Percentiles rank a stretch among this genome's conserved stretches.
phyloP scores from a whole-genome alignment of 2,797 vertebrate genomes.

The Eulemur coronatus region DNA sequence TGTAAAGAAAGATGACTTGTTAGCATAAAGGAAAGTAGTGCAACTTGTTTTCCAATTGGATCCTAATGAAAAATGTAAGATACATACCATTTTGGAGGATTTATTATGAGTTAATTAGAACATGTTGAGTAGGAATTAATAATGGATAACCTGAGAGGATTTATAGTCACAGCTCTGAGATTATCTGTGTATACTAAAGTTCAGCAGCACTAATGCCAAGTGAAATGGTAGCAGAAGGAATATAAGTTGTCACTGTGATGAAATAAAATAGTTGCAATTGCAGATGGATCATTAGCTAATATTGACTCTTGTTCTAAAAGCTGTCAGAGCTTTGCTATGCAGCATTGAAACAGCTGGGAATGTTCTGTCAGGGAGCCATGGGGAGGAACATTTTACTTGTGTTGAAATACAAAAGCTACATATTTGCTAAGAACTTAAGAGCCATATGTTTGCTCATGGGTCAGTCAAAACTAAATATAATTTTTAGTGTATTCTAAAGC shows the following conservation, averaged over 20 bases:
- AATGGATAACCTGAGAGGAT: neutral
- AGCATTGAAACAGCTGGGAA: slow-evolving; percentile 43
- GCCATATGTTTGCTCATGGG: neutral
- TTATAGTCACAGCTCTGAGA: neutral
- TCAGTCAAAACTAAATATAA: neutral
- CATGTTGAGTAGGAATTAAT: neutral
- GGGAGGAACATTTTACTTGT: neutral
- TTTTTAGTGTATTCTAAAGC: neutral
- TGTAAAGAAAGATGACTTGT: neutral
- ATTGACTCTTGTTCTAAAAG: slow-evolving; percentile 64
- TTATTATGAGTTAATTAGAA: slow-evolving; percentile 42
- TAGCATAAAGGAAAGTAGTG: neutral
- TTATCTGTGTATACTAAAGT: neutral
- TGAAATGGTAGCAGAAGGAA: slow-evolving; percentile 21
- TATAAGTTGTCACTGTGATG: slow-evolving; percentile 32
- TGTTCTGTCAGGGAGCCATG: neutral
- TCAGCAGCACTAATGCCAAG: neutral
- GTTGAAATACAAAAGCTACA: slow-evolving; percentile 47
- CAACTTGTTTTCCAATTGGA: neutral
- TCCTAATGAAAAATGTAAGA: neutral
- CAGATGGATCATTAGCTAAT: slow-evolving; percentile 47
- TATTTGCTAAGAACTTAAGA: slow-evolving; percentile 20
- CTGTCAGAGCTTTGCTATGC: slow-evolving; percentile 63
- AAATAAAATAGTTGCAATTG: slow-evolving; percentile 57
- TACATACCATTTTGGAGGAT: neutral